Base-by-base conservation (phyloP, 2,113 vertebrate species). In the Forbesichthys agassizii region DNA sequence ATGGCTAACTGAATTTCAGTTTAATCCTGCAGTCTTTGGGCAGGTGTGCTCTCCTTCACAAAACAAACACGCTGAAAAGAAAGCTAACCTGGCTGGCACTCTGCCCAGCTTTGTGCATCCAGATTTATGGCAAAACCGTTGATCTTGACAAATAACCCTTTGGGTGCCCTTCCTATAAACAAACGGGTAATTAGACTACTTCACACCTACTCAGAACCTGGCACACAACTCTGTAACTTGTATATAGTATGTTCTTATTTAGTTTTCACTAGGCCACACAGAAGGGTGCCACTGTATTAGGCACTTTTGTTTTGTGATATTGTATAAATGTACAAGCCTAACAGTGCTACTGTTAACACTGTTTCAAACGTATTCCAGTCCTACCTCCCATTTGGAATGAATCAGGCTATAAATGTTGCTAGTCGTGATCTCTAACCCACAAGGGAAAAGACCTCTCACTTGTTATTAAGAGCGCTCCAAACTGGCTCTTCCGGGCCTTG, bases 121-220 rank as follows among this genome's bases (percentile, higher is more conserved):
- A 75, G 73, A 89, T 90, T 85, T 87, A 90, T 87, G 69, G 69
- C 78, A 71, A 9, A 9, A 56, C 79, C 33, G 74, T 81, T 83
- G 75, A 75, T 84, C 84, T 87, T 82, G 82, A 89, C 85, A 90
- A 86, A 86, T 75, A 87, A 83, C 61, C 71, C 76, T 75, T 80
- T 81, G 81, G 81, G 69, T 64, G 73, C 63, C 74, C 73, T 86
- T 86, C 82, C 71, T 79, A 70, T 61, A 74, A 81, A 75, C 85
- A 84, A 84, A 84, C 84, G 76, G 75, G 48, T 81, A 84, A 83
- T 86, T 84, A 86, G 63, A 61, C 79, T 77, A 66, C 65, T 86
- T 73, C 81, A 58, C 16, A 65, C 57, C 74, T 49, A 60, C 81
- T 88, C 78, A 74, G 78, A 69, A 70, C 69, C 68, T 73, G 63